These are phyloP conservation scores for Anolis apletophallus DNA, from an alignment of 2,797 vertebrate species.

Conservation along the genomic window DNA sequence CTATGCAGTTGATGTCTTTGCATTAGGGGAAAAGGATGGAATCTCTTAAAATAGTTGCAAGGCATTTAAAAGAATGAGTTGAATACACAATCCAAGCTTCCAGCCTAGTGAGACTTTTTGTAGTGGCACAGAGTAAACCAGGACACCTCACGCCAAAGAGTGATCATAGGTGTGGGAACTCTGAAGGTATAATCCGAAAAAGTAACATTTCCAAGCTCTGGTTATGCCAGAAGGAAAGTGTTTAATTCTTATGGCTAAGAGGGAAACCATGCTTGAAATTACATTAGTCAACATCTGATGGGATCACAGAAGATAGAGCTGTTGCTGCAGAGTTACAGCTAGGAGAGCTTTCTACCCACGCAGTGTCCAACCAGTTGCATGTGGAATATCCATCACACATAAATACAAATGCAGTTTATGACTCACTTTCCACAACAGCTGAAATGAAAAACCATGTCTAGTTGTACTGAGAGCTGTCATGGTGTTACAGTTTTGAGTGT, in stretches of 20 bases:
- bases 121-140: not conserved
- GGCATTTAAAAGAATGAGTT: not conserved
- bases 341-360: too few relatives aligned
- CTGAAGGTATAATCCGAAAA: too few relatives aligned
- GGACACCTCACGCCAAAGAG: not conserved
- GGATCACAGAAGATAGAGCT: not conserved
- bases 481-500: too few relatives aligned
- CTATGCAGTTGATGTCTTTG: not conserved
- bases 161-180: not conserved
- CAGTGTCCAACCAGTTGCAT: too few relatives aligned
- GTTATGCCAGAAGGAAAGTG: too few relatives aligned
- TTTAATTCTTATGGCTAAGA: not conserved
- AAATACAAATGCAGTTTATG: too few relatives aligned
- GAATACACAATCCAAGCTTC: not conserved
- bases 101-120: not conserved
- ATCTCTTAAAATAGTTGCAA: not conserved
- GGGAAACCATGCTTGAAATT: not conserved
- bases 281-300: not conserved
- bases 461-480: too few relatives aligned
- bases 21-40: not conserved
- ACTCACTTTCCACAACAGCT: too few relatives aligned
- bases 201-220: not conserved
- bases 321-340: not conserved
- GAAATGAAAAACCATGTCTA: too few relatives aligned
- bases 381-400: too few relatives aligned